Conservation (phyloP, 2,888 invertebrate genomes). For the Lamproptera curius region DNA sequence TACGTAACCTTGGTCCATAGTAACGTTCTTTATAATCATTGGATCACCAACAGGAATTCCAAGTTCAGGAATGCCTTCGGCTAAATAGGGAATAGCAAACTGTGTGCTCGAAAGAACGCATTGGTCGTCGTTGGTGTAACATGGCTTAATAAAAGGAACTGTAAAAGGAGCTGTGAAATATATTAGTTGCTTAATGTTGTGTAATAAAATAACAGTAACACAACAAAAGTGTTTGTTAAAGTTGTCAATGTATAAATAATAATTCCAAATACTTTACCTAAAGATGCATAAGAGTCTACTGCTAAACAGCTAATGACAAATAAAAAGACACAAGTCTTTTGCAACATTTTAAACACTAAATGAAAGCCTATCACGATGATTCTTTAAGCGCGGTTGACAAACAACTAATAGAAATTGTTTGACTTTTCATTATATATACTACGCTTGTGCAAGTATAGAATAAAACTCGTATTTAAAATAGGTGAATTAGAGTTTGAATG, state of each 20-base stretch:
- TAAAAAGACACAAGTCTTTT: neutral
- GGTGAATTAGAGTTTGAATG: neutral
- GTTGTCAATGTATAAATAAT: neutral
- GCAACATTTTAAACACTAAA: neutral
- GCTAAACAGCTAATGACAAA: neutral
- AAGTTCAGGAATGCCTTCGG: slow-evolving; percentile 12
- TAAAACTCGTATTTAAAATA: neutral
- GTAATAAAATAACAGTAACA: too few relatives aligned
- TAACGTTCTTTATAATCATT: slow-evolving; percentile 11
- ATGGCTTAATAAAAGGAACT: slow-evolving; percentile 5
- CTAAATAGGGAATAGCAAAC: slow-evolving; percentile 8
- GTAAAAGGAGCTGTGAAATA: neutral
- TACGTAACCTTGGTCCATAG: slow-evolving; percentile 11
- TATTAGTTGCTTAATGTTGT: neutral
- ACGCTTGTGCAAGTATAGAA: neutral
- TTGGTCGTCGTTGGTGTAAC: neutral
- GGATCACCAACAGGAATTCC: slow-evolving; percentile 9
- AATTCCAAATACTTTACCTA: neutral
- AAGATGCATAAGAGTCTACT: neutral
- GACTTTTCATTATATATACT: neutral
- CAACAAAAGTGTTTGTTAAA: neutral
- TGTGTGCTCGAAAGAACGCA: slow-evolving; percentile 8
- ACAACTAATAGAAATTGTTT: neutral
- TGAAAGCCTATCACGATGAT: neutral
- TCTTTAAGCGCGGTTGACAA: neutral